phyloP scores from a whole-genome alignment of 2,888 invertebrate species.

The Zhengitettix transpicula region DNA sequence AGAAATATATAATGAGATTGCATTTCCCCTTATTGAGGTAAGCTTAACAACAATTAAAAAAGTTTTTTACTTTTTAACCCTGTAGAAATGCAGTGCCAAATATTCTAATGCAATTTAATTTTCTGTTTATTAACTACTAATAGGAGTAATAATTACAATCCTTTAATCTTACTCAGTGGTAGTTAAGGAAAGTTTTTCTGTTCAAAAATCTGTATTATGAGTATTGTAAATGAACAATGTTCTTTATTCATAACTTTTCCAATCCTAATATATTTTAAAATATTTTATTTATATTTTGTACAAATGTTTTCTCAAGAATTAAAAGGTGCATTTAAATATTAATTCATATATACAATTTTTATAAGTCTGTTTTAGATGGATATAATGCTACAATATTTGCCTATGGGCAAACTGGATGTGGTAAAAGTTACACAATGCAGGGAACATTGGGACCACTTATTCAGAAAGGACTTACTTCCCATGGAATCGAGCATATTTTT shows the following conservation, averaged over 20 bases:
- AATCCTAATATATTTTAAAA: too few relatives aligned
- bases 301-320: background rate
- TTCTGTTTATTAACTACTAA: too few relatives aligned
- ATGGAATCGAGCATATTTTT: conserved; percentile 76
- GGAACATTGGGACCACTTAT: conserved; percentile 32
- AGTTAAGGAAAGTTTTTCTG: too few relatives aligned
- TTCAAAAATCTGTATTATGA: too few relatives aligned
- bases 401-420: conserved; percentile 83
- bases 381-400: conserved; percentile 88
- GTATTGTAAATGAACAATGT: too few relatives aligned
- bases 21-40: conserved; percentile 64
- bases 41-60: conserved; percentile 8
- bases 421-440: conserved; percentile 83
- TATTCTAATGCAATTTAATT: too few relatives aligned
- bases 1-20: conserved; percentile 71
- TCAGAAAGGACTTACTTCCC: conserved; percentile 46
- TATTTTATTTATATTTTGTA: background rate
- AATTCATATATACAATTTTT: conserved; percentile 20
- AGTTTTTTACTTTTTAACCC: background rate
- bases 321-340: background rate
- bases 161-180: too few relatives aligned
- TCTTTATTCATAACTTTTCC: too few relatives aligned
- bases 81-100: too few relatives aligned
- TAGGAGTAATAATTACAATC: too few relatives aligned
- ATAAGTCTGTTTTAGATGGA: conserved; percentile 69